phyloP scores from a whole-genome alignment of 2,113 vertebrate genomes.

The Clinocottus analis region DNA sequence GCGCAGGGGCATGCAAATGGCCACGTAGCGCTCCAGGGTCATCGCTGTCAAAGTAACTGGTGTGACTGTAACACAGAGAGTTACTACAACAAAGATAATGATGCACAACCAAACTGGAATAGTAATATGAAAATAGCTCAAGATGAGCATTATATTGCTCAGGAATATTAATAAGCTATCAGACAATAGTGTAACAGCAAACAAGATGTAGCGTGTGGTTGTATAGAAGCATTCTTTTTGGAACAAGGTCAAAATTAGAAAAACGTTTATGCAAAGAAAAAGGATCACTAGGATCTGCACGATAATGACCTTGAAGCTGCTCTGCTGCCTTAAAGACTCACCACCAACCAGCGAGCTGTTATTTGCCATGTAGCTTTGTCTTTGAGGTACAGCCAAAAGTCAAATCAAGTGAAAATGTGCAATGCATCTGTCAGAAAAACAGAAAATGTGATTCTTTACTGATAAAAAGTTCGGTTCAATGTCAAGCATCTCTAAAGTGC shows the following conservation, averaged over 20 bases:
- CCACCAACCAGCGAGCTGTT: conserved; percentile 17
- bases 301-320: background rate
- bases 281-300: conserved; percentile 50
- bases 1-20: conserved; percentile 50
- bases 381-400: background rate
- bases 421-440: too few species aligned
- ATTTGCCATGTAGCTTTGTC: background rate
- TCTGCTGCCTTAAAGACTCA: rapidly evolving
- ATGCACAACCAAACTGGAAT: too few species aligned
- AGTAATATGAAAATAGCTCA: too few species aligned
- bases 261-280: conserved; percentile 48
- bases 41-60: too few species aligned
- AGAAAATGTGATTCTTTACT: too few species aligned
- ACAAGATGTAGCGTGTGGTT: conserved; percentile 69
- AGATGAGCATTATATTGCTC: too few species aligned
- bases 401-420: too few species aligned
- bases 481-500: too few species aligned
- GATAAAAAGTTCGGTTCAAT: too few species aligned
- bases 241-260: conserved; percentile 62
- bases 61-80: too few species aligned
- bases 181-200: conserved; percentile 57
- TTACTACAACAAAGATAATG: too few species aligned
- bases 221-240: conserved; percentile 49
- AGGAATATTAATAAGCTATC: too few species aligned
- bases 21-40: conserved; percentile 56